Base-by-base conservation (phyloP, 2,888 invertebrate genomes). In the Temnothorax unifasciatus region DNA sequence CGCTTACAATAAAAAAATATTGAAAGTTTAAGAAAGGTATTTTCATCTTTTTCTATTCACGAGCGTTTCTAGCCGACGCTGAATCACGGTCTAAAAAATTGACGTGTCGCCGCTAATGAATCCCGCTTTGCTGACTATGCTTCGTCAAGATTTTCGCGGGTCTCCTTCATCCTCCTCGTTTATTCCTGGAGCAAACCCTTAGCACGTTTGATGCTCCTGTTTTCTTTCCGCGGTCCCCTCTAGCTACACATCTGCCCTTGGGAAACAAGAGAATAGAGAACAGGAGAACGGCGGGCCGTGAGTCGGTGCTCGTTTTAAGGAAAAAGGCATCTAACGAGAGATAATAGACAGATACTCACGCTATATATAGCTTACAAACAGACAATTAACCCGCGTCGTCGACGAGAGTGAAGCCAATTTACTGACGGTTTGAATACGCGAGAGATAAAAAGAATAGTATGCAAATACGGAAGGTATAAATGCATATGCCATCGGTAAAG, bases 101-200 rank as follows among this genome's bases (percentile, higher is more conserved):
- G 29, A 64, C 41, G 15, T 54, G 66, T 66, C 25, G 25, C 15
- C 52, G 66, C 41, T 77, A 66, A 77, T 77, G 41, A 77, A 66
- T 76, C 64, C 66, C 54, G 29, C 52, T 64, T 64, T 41, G 64
- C 66, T 25, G 38, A 54, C 50, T 50, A 4, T 25, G 25, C 66
- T 66, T 66, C 8, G 76, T 64, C 66, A 34, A 77, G 64, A 41
- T 54, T 77, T 77, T 77, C 54, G 25, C 18, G 41, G n/a, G 5
- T n/a, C 52, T 66, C n/a, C 52, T 66, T 66, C 66, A 66, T 41
- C 4, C 41, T 50, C 25, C 25, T 66, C 76, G n/a, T 66, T 41
- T 76, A 76, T 77, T 77, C 18, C 52, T 25, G 52, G 38, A 77
- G 54, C 41, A 13, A 66, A 66, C 54, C 66, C 66, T 77, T 77